Conservation (phyloP, 2,888 invertebrate genomes). For the Agrochola macilenta region DNA sequence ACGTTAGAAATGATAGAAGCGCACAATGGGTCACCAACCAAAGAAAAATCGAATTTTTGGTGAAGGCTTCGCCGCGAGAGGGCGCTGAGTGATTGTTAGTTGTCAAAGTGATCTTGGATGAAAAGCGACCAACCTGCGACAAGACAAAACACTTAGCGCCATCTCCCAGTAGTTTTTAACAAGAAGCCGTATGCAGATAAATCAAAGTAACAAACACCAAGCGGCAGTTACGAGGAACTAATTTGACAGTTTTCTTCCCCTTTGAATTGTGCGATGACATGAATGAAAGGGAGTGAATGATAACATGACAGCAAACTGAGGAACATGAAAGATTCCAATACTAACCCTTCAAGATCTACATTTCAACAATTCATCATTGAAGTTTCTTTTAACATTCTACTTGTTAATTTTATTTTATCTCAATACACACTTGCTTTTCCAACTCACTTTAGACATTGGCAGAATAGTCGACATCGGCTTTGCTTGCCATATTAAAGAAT, state of each 20-base stretch:
- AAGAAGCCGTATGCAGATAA: neutral
- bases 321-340: neutral
- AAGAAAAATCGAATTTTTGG: neutral
- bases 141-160: neutral
- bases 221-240: neutral
- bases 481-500: too few relatives aligned
- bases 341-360: too few relatives aligned
- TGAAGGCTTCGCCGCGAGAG: neutral
- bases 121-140: neutral
- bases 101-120: neutral
- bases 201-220: neutral
- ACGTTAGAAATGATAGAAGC: neutral
- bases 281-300: neutral
- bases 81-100: neutral
- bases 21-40: neutral
- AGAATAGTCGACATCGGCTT: too few relatives aligned
- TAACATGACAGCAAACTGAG: neutral
- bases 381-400: too few relatives aligned
- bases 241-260: neutral
- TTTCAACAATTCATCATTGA: too few relatives aligned
- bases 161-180: neutral
- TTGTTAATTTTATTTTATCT: too few relatives aligned
- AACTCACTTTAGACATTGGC: too few relatives aligned
- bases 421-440: too few relatives aligned
- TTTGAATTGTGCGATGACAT: too few relatives aligned